Base-by-base conservation (phyloP, 1,140 invertebrate species). In the Mercenaria mercenaria region DNA sequence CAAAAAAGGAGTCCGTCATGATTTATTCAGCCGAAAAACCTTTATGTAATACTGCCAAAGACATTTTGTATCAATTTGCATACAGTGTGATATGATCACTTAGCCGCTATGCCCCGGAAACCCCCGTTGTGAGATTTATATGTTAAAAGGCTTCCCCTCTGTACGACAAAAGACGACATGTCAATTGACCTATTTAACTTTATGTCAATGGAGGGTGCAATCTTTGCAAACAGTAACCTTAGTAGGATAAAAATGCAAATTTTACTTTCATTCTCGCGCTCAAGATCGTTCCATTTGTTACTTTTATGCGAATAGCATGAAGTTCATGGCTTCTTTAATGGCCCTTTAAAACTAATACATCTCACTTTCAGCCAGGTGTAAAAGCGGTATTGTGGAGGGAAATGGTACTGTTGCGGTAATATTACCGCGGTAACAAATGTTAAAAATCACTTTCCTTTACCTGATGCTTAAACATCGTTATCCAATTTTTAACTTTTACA, bases 211-310 rank as follows among this genome's bases (percentile, higher is more conserved):
- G 20, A 74, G 67, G 83, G 41, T 85, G 83, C 83, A 85, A 76
- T 56, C 50, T 85, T 74, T 85, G 67, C 67, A 76, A 85, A 85
- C 41, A 56, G 72, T 29, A 64, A 64, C 59, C 26, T 64, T 74
- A 61, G 67, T 32, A 37, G 83, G 69, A 85, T 85, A 72, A 85
- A 85, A 72, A 85, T 85, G 83, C 69, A 85, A 85, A 85, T 85
- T 74, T 69, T 52, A 47, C 61, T 85, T 85, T 74, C 83, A 74
- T 72, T 85, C 76, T 32, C 2, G 29, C 47, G 76, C 76, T 37
- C 32, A 34, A 39, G 47, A 34, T 47, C 18, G 76, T 79, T 79
- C 20, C 76, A 56, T 52, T 79, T 79, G 76, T 79, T 52, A 56
- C 43, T 52, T 56, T 79, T 79, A 79, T 56, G 29, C 15, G 76